A percentile compares a stretch with the other conserved stretches of the same genome.
phyloP scores from a whole-genome alignment of 1,140 invertebrate species.

The Cydia pomonella region DNA sequence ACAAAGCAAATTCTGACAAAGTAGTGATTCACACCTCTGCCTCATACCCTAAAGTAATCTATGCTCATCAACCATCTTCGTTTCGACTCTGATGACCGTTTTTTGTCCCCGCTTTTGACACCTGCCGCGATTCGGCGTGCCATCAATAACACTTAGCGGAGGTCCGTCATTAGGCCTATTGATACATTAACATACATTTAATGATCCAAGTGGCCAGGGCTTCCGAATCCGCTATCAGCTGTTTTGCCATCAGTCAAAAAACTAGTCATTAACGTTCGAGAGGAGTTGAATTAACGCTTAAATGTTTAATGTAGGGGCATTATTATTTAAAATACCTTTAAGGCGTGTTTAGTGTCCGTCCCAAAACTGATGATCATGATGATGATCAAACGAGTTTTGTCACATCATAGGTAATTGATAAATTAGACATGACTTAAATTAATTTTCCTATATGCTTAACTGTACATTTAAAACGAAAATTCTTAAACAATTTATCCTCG shows the following conservation, averaged over 20 bases:
- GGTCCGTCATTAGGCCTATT: slow-evolving; percentile 22
- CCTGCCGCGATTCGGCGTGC: slow-evolving; percentile 49
- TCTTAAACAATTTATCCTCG: no score
- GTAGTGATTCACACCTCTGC: background rate
- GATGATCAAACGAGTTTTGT: no score
- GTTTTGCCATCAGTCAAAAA: slow-evolving; percentile 6
- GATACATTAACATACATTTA: slow-evolving; percentile 20
- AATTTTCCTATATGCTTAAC: no score
- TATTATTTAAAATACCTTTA: background rate
- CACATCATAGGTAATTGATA: no score
- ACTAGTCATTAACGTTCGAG: background rate
- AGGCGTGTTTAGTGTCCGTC: no score
- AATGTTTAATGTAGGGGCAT: background rate
- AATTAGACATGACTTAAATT: no score
- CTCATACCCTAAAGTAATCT: slow-evolving; percentile 44
- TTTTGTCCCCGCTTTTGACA: slow-evolving; percentile 74
- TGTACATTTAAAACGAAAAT: no score
- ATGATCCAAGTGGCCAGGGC: background rate
- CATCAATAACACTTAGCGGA: slow-evolving; percentile 18
- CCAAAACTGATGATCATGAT: no score
- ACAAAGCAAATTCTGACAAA: no score
- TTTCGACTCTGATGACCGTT: slow-evolving; percentile 70
- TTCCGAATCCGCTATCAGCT: slow-evolving; percentile 20
- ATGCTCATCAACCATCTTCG: slow-evolving; percentile 49
- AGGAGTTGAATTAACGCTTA: background rate